Percentiles rank a stretch among this genome's conserved stretches.
phyloP scores from a whole-genome alignment of 2,888 invertebrate species.

The Megaustenia siamemsis region DNA sequence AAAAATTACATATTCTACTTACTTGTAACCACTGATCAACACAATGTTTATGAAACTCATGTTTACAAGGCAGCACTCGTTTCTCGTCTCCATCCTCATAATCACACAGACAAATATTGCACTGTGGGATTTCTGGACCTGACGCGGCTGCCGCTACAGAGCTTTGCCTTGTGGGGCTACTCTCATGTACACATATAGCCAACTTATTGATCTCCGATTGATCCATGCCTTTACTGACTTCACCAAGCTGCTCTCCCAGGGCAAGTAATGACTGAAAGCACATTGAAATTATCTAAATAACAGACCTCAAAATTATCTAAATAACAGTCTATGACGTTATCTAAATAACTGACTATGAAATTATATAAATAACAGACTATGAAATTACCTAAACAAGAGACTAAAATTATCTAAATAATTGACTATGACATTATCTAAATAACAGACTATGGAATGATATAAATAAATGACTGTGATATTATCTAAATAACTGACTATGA shows the following conservation, averaged over 20 bases:
- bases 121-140: constrained; percentile 57
- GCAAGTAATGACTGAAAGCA: constrained; percentile 65
- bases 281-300: neutral
- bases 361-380: too few relatives aligned
- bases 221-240: constrained; percentile 65
- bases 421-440: too few relatives aligned
- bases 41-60: constrained; percentile 69
- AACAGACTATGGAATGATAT: too few relatives aligned
- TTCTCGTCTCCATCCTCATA: constrained; percentile 66
- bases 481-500: too few relatives aligned
- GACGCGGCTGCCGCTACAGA: constrained; percentile 12
- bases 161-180: neutral
- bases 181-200: constrained; percentile 60
- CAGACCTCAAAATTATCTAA: neutral
- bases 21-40: constrained; percentile 70
- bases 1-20: constrained; percentile 10
- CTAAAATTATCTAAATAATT: too few relatives aligned
- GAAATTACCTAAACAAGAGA: too few relatives aligned
- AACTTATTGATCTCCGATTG: constrained; percentile 61
- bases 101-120: constrained; percentile 68
- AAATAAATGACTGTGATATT: too few relatives aligned
- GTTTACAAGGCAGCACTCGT: constrained; percentile 66
- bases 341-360: too few relatives aligned
- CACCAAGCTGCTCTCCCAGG: constrained; percentile 68
- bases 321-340: too few relatives aligned